Base-by-base conservation (phyloP, 2,113 vertebrate genomes). In the Etheostoma cragini region DNA sequence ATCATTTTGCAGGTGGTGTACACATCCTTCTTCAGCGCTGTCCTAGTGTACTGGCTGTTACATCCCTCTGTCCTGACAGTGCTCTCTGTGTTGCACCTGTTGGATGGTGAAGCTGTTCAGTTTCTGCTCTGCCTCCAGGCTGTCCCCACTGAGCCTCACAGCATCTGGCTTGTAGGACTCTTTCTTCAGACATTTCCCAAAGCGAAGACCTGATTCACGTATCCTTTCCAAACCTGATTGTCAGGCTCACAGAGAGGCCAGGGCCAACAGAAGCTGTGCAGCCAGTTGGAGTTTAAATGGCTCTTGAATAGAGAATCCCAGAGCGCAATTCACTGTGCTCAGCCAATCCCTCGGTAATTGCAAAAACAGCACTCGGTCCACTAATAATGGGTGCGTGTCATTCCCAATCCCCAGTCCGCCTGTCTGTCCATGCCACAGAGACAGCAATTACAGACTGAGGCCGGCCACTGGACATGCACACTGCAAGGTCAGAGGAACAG, bases 301-400 rank as follows among this genome's bases (percentile, higher is more conserved):
- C 82, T 89, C 38, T 79, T 92, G 87, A 92, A 91, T 80, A 82
- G 88, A 86, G 84, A 88, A 88, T 88, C 86, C 74, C 85, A 81
- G 86, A 81, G 84, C 91, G 82, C 78, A 83, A 92, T 95, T 94
- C 88, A 92, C 72, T 88, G 72, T 93, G 93, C 87, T 94, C 91
- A 94, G 88, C 92, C 92, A 93, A 93, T 94, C 90, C 85, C 88
- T 80, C 72, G 70, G 92, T 94, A 95, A 94, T 93, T 94, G 90
- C 93, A 93, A 93, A 94, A 96, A 93, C 93, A 95, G 93, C 93
- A 94, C 91, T 95, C 90, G 92, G 87, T 92, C 90, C 92, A 90
- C 86, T 91, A 92, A 95, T 93, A 95, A 95, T 94, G 91, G 87
- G 90, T 93, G 85, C 82, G 89, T 94, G 93, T 95, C 94, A 93